These are phyloP conservation scores for Pseudococcus viburni DNA, from an alignment of 2,888 invertebrate genomes.

Conservation along the genomic window DNA sequence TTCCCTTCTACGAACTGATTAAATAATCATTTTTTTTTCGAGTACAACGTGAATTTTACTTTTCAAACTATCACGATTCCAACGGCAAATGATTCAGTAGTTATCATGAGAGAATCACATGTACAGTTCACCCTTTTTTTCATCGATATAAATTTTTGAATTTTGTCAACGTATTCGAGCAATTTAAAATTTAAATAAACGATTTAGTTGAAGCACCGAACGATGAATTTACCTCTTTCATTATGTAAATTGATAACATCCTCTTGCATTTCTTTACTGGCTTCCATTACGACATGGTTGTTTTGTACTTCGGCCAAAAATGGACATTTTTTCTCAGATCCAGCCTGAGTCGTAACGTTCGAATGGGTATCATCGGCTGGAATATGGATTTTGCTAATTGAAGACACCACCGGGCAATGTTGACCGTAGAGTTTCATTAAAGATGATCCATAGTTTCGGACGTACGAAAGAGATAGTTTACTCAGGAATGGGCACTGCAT, in stretches of 20 bases:
- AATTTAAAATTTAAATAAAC: not conserved
- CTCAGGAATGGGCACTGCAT: slow-evolving; percentile 93
- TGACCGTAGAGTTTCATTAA: slow-evolving; percentile 85
- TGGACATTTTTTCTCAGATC: slow-evolving; percentile 74
- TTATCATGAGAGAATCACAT: no score
- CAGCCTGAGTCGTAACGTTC: slow-evolving; percentile 56
- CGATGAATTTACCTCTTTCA: slow-evolving; percentile 58
- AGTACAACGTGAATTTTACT: no score
- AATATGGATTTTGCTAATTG: slow-evolving; percentile 71
- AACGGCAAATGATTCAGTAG: no score
- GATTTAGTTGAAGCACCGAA: not conserved
- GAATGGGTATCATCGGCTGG: slow-evolving; percentile 65
- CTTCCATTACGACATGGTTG: slow-evolving; percentile 76
- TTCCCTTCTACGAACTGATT: not conserved
- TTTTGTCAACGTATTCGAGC: not conserved
- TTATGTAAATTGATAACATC: slow-evolving; percentile 73
- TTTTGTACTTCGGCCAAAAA: slow-evolving; percentile 75
- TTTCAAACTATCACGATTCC: no score
- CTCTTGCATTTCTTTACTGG: slow-evolving; percentile 79
- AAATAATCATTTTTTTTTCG: not conserved
- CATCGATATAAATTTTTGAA: not conserved
- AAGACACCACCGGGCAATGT: slow-evolving; percentile 84
- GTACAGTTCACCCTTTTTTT: no score
- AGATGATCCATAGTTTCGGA: slow-evolving; percentile 84
- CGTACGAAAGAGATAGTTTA: slow-evolving; percentile 83